A percentile compares a stretch with the other conserved stretches of the same genome.
These are phyloP conservation scores for Drosophila varians DNA, from an alignment of 1,140 invertebrate species.

Conservation along the genomic window DNA sequence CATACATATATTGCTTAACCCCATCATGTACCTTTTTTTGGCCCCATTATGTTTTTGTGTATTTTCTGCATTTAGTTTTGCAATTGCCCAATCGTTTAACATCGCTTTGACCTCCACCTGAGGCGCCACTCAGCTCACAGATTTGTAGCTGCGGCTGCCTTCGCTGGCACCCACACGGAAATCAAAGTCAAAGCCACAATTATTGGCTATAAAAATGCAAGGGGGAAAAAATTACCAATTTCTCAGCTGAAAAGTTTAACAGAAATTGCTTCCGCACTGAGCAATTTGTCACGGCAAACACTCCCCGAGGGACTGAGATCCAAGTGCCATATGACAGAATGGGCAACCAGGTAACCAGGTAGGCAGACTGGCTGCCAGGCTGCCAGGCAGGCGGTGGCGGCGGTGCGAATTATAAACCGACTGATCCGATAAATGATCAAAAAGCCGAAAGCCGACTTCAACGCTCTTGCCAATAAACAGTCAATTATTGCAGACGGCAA, in stretches of 20 bases:
- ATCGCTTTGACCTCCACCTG: slow-evolving; percentile 38
- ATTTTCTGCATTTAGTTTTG: slow-evolving; percentile 38
- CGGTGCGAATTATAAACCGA: slow-evolving; percentile 58
- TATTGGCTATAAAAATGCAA: slow-evolving; percentile 47
- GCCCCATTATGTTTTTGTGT: neutral
- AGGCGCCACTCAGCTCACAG: slow-evolving; percentile 28
- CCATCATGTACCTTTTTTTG: neutral
- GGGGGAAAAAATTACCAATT: slow-evolving; percentile 42
- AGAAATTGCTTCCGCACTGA: slow-evolving; percentile 70
- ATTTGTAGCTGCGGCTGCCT: slow-evolving; percentile 13
- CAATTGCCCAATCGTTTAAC: slow-evolving; percentile 45
- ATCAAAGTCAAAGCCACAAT: slow-evolving; percentile 77
- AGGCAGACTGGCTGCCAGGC: neutral
- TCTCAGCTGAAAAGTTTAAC: slow-evolving; percentile 49
- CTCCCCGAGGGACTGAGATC: slow-evolving; percentile 45
- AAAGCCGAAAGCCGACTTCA: slow-evolving; percentile 61
- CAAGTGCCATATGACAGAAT: slow-evolving; percentile 59
- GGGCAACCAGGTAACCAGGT: slow-evolving; percentile 17
- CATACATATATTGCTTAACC: neutral
- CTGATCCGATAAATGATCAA: slow-evolving; percentile 71
- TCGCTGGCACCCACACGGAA: slow-evolving; percentile 65
- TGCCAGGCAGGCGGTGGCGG: slow-evolving; percentile 17
- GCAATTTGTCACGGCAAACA: slow-evolving; percentile 75
- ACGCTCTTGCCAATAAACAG: slow-evolving; percentile 75
- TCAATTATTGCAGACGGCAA: slow-evolving; percentile 68